Percentiles rank a stretch among this genome's conserved stretches.
Evolutionary conservation across 2,113 vertebrate species (phyloP).

Genomic region (Sorex fumeus): DNA sequence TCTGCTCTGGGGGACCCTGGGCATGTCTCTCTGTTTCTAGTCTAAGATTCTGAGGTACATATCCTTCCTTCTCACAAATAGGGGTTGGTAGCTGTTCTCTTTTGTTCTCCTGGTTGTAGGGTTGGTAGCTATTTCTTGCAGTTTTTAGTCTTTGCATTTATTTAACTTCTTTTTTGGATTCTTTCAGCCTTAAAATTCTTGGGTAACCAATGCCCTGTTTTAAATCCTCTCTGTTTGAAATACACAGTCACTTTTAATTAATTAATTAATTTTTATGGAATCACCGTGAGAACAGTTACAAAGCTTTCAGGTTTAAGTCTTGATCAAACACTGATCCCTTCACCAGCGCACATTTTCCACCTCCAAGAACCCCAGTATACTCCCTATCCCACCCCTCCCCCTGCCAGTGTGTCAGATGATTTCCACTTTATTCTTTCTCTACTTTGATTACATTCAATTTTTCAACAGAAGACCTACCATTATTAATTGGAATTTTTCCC

Average conservation of each 20-base stretch:
- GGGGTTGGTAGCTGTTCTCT: background rate
- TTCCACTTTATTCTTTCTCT: no score
- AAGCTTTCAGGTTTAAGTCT: no score
- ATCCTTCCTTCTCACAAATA: background rate
- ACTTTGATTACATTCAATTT: no score
- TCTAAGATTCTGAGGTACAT: background rate
- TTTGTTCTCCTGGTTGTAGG: background rate
- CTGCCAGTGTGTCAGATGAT: no score
- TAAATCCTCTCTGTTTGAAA: conserved; percentile 6
- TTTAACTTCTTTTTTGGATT: background rate
- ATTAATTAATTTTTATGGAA: no score
- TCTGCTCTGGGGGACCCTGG: background rate
- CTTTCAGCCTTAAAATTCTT: background rate
- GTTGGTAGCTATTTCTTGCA: background rate
- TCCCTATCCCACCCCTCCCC: no score
- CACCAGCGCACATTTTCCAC: no score
- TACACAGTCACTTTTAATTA: background rate
- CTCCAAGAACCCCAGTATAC: no score
- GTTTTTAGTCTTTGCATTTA: background rate
- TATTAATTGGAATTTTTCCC: no score
- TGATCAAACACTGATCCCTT: no score
- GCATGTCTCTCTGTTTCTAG: background rate
- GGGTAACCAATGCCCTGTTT: background rate
- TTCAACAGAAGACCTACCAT: no score
- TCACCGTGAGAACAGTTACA: no score